Evolutionary conservation across 2,888 invertebrate genomes (phyloP).

Genomic region (Dicycla oo): DNA sequence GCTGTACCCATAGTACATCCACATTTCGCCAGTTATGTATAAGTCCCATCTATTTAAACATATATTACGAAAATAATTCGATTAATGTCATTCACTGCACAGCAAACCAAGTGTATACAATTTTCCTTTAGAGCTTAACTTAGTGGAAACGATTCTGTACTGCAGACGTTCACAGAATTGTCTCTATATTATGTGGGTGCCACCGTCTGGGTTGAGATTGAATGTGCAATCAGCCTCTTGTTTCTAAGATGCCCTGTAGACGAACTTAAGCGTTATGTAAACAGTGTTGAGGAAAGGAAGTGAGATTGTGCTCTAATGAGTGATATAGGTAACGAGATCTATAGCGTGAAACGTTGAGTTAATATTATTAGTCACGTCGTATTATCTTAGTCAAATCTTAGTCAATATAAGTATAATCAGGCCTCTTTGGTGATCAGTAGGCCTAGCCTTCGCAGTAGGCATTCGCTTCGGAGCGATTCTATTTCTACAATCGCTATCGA

Average conservation of each 20-base stretch:
- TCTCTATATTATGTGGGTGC: slow-evolving; percentile 5
- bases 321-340: not conserved
- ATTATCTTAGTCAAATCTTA: not conserved
- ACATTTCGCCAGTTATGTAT: no score
- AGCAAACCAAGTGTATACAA: slow-evolving; percentile 21
- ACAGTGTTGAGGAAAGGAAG: not conserved
- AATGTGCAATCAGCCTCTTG: slow-evolving; percentile 32
- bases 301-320: not conserved
- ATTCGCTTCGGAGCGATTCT: no score
- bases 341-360: not conserved
- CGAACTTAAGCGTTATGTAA: slow-evolving; percentile 11
- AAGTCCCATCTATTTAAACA: no score
- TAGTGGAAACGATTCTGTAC: slow-evolving; percentile 30
- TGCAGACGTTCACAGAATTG: slow-evolving; percentile 11
- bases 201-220: slow-evolving; percentile 29
- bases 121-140: slow-evolving; percentile 24
- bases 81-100: slow-evolving; percentile 3
- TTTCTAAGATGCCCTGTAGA: slow-evolving; percentile 26
- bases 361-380: not conserved
- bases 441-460: no score
- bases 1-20: no score
- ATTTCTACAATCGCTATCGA: no score
- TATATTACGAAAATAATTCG: not conserved
- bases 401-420: no score
- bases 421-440: not conserved